Evolutionary conservation across 2,113 vertebrate genomes (phyloP).

Genomic region (Daphoenositta chrysoptera): DNA sequence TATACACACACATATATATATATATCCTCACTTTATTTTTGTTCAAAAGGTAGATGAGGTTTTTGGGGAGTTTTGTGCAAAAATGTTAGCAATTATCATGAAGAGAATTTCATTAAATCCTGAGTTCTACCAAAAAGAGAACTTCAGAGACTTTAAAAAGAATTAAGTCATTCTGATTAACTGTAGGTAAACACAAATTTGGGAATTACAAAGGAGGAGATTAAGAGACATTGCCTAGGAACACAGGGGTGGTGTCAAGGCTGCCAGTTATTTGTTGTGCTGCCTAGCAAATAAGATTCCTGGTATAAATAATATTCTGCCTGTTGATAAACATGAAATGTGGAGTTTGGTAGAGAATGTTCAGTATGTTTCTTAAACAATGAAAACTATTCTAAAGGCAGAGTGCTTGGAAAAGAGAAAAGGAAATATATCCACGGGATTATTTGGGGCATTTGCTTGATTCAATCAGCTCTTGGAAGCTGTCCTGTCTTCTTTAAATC

Average conservation of each 20-base stretch:
- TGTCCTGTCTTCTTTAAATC: constrained; percentile 41
- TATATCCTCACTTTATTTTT: neutral
- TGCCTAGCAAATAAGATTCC: neutral
- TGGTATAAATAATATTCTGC: neutral
- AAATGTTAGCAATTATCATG: neutral
- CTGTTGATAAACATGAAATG: neutral
- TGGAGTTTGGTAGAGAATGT: neutral
- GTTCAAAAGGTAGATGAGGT: neutral
- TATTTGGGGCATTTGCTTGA: neutral
- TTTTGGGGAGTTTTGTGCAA: neutral
- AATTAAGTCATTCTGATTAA: neutral
- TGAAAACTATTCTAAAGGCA: neutral
- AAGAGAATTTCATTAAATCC: neutral
- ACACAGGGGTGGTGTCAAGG: neutral
- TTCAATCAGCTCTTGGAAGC: constrained; percentile 44
- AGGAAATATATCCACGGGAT: neutral
- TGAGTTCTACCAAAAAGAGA: neutral
- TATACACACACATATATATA: too few relatives aligned
- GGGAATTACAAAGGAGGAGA: neutral
- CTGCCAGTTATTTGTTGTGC: neutral
- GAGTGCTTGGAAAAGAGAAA: neutral
- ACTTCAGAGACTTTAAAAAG: neutral
- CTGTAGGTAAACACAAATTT: neutral
- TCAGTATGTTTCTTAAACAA: neutral
- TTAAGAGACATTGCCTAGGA: neutral